Base-by-base conservation (phyloP, 2,797 vertebrate species). In the Myotis myotis region DNA sequence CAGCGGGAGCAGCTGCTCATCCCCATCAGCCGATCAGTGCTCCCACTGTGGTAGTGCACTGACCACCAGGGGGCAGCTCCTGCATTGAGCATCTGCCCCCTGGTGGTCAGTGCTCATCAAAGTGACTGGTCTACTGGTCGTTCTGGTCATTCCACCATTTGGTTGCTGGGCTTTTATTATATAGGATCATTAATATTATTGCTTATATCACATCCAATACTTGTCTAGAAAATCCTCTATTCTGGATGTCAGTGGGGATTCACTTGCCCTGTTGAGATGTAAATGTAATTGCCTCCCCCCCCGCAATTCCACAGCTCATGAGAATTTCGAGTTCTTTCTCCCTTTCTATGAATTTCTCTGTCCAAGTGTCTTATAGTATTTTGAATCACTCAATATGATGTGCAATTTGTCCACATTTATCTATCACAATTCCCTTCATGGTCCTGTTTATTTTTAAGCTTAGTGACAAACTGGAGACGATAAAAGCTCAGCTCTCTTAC, bases 191-290 rank as follows among this genome's bases (percentile, higher is more conserved):
- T 41, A 17, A 53, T 51, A 33, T 78, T 49, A 55, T 72, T 44
- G 80, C 33, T 95, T 82, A 81, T 91, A 91, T 92, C 87, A 84
- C 36, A 88, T 87, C n/a, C 94, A 96, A 95, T 49, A 93, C 55
- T 0, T 94, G 8, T 79, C 85, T 66, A 51, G 80, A 95, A 94
- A 71, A 15, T 38, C 25, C 38, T 66, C 2, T 51, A 74, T 79
- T 19, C 70, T 66, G 89, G 15, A 72, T 72, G 30, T 55, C 36
- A 33, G 0, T 10, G 13, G 15, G 4, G 3, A 8, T 4, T 47
- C 20, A 4, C 2, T 92, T 53, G 68, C 8, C 23, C 19, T 49
- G 0, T 28, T 15, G 33, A 89, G 6, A 49, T 16, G 5, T 51
- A 64, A 25, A 3, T 64, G 0, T 30, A 55, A 36, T 49, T 30